Evolutionary conservation across 2,888 invertebrate genomes (phyloP), one percentile per base, ranked within the genome.

Genomic region (Stenodera caucasica): DNA sequence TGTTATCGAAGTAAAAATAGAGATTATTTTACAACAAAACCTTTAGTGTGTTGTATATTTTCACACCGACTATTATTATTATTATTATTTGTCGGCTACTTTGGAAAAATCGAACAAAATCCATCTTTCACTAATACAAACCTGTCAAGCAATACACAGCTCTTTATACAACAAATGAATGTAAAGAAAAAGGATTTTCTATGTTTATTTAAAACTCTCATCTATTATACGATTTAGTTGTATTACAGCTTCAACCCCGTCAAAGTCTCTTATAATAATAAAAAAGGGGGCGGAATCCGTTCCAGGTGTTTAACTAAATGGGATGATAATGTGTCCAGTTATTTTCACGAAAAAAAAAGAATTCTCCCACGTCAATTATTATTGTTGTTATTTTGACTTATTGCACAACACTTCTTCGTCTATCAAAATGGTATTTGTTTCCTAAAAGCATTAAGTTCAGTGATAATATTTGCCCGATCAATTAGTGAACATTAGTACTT

Each of bases 391-490:
- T 26, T 26, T 7, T 26, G 26, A 26, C 26, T 45, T 45, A 45
- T 45, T 45, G 45, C 18, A 40, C 18, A 18, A 40, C 18, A 40
- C 9, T 35, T 40, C 18, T 40, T 40, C 9, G n/a, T n/a, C 15
- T 8, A 40, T 40, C 9, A 40, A 40, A 40, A 40, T 40, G 15
- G 37, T 40, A 9, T 40, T 40, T 40, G 37, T 40, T 15, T 15
- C 37, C 7, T 18, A 40, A 40, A 40, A 40, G 18, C 37, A 40
- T 40, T 18, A 40, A 40, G 37, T 12, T 12, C 5, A 9, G 37
- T 40, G 53, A 59, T 59, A 63, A 59, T 63, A 59, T 63, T 63
- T 63, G 62, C 53, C 62, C 62, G 62, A 59, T 57, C 62, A 59
- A 63, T 63, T 63, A 63, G 62, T 63, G 59, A 56, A 59, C 58